phyloP scores from a whole-genome alignment of 2,888 invertebrate genomes.

The Salticus scenicus region DNA sequence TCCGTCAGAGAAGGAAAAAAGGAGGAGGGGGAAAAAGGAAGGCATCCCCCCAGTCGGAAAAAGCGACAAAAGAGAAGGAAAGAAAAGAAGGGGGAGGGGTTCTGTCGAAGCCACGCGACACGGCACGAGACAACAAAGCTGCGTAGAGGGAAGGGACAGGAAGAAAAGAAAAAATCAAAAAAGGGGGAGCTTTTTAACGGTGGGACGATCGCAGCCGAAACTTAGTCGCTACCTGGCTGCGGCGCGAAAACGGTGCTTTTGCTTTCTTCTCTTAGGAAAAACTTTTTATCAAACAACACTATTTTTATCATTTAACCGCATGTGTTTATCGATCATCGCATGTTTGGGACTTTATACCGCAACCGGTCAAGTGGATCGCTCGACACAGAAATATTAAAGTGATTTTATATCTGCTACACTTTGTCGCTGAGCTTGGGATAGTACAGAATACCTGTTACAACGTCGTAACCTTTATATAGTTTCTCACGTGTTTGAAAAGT shows the following conservation, averaged over 20 bases:
- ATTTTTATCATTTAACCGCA: conserved; percentile 3
- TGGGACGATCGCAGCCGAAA: conserved; percentile 40
- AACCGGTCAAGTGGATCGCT: background rate
- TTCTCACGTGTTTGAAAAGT: too few species aligned
- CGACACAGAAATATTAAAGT: background rate
- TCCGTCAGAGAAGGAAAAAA: background rate
- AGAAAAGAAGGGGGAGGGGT: conserved; percentile 27
- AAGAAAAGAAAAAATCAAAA: background rate
- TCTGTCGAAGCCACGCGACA: conserved; percentile 45
- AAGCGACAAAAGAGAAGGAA: conserved; percentile 39
- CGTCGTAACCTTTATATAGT: too few species aligned
- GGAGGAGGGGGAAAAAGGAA: conserved; percentile 11
- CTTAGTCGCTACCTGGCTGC: conserved; percentile 34
- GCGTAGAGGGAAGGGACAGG: conserved; percentile 23
- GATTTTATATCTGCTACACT: too few species aligned
- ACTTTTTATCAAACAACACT: conserved; percentile 1
- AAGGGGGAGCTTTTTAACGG: conserved; percentile 62
- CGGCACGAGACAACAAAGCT: conserved; percentile 65
- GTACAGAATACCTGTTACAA: too few species aligned
- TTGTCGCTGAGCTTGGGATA: too few species aligned
- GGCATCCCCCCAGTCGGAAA: background rate
- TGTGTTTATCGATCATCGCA: conserved; percentile 2
- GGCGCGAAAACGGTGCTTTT: conserved; percentile 18
- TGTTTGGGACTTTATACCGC: conserved; percentile 20
- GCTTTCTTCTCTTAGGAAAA: too few species aligned